Base-by-base conservation (phyloP, 2,888 invertebrate species). In the Aleiodes leptofemur region DNA sequence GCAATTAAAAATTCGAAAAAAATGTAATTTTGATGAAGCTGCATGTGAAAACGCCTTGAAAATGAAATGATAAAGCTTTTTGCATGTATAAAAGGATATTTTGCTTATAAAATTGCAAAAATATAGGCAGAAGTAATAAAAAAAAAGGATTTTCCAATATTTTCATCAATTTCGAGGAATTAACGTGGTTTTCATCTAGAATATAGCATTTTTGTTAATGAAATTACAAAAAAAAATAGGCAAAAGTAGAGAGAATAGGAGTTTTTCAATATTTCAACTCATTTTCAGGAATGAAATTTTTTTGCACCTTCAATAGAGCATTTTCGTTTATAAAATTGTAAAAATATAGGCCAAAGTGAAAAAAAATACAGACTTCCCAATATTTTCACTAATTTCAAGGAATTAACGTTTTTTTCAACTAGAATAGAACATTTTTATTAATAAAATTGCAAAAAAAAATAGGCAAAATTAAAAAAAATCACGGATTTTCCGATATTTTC, bases 341-440 rank as follows among this genome's bases (percentile, higher is more conserved):
- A 6, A 11, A 51, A 51, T n/a, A 51, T 51, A 6, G 7, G 51
- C 4, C 4, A 51, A 51, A 4, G 6, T n/a, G 3, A 11, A 11
- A 51, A 4, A n/a, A 31, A 31, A 31, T 31, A 3, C 3, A 23
- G 48, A 34, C 9, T 51, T 53, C 43, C 16, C 11, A 56, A 16
- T 66, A 34, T 56, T 61, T 14, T 50, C 68, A 57, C 57, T 59
- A 53, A 51, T n/a, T n/a, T n/a, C n/a, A n/a, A n/a, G n/a, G n/a
- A n/a, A n/a, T n/a, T n/a, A n/a, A n/a, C n/a, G n/a, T n/a, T n/a
- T n/a, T n/a, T n/a, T n/a, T n/a, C n/a, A n/a, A n/a, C n/a, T n/a
- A n/a, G n/a, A n/a, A n/a, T n/a, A n/a, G n/a, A n/a, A n/a, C n/a
- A n/a, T n/a, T n/a, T n/a, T n/a, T n/a, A n/a, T n/a, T n/a, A n/a